Evolutionary conservation across 1,140 invertebrate species (phyloP), one percentile per base, ranked within the genome.

Genomic region (Tribolium castaneum): DNA sequence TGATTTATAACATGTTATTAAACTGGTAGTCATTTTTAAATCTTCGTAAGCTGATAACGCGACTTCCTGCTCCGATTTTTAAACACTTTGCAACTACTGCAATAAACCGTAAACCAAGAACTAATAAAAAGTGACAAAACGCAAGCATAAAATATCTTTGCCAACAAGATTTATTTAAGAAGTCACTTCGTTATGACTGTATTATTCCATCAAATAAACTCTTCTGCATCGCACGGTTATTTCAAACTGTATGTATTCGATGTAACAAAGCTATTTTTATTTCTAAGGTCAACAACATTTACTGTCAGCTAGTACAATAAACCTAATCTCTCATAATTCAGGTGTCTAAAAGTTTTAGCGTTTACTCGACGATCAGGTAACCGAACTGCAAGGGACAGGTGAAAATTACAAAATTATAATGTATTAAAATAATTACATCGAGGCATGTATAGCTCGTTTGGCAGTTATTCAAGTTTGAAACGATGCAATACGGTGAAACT

Each of bases 361-460:
- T 52, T 7, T 19, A 52, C 51, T 7, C n/a, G 7, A 13, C 3
- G 13, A 0, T 13, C 12, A 13, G 7, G 51, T 19, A 5, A 52
- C 13, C 16, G 51, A 52, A 52, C 3, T 19, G 6, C 14, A 2
- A 14, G 16, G 7, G 4, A 66, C 59, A 66, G 30, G 59, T 66
- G 30, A 66, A 66, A 66, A 66, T 39, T 35, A 39, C 34, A 66
- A 35, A 66, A 66, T 35, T 59, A 25, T 59, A 25, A 59, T 66
- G 30, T 66, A 35, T 39, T 35, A 35, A 39, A 66, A 59, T 59
- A 59, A 66, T 66, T 66, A 35, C 25, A 14, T 66, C 25, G 12
- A 25, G 1, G 22, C 19, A 59, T 59, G 54, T 59, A 45, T 45
- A 59, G 22, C 19, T 59, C 22, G 10, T 16, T 66, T 66, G 59